Evolutionary conservation across 2,797 vertebrate genomes (phyloP).

Genomic region (Neoniphon sammara): DNA sequence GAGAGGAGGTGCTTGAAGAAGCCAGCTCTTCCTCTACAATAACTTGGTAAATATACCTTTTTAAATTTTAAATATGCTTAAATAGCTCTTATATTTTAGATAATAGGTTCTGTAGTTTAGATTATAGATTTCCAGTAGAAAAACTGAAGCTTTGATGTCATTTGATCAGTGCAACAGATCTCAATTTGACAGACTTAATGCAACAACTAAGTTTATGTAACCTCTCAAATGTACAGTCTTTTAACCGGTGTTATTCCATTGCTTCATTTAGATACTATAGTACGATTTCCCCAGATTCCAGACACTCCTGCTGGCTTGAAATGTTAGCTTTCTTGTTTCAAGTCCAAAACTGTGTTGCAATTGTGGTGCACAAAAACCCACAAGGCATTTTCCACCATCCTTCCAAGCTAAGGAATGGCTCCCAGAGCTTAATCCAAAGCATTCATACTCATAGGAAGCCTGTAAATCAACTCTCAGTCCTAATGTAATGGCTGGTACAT

Average conservation of each 20-base stretch:
- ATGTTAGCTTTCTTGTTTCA: slow-evolving; percentile 35
- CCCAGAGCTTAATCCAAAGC: slow-evolving; percentile 32
- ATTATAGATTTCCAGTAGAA: slow-evolving; percentile 3
- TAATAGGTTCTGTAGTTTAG: too few relatives aligned
- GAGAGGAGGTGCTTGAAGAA: slow-evolving; percentile 43
- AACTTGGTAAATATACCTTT: slow-evolving; percentile 69
- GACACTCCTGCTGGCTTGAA: slow-evolving; percentile 14
- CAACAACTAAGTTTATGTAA: not conserved
- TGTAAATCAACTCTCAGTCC: slow-evolving; percentile 9
- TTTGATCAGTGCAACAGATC: not conserved
- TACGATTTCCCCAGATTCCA: not conserved
- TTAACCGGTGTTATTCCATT: not conserved
- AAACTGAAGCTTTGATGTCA: not conserved
- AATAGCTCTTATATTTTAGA: not conserved
- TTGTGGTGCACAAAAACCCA: slow-evolving; percentile 61
- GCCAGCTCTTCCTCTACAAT: slow-evolving; percentile 29
- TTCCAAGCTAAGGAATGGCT: slow-evolving; percentile 46
- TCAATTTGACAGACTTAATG: not conserved
- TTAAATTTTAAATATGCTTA: slow-evolving; percentile 9
- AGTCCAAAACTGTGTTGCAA: slow-evolving; percentile 60
- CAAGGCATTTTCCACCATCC: slow-evolving; percentile 67
- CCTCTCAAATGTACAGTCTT: not conserved
- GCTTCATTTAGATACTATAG: slow-evolving; percentile 17
- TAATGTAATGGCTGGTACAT: not conserved
- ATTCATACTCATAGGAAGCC: not conserved